Evolutionary conservation across 2,113 vertebrate genomes (phyloP).

Genomic region (Cyprinodon brontotheroides): DNA sequence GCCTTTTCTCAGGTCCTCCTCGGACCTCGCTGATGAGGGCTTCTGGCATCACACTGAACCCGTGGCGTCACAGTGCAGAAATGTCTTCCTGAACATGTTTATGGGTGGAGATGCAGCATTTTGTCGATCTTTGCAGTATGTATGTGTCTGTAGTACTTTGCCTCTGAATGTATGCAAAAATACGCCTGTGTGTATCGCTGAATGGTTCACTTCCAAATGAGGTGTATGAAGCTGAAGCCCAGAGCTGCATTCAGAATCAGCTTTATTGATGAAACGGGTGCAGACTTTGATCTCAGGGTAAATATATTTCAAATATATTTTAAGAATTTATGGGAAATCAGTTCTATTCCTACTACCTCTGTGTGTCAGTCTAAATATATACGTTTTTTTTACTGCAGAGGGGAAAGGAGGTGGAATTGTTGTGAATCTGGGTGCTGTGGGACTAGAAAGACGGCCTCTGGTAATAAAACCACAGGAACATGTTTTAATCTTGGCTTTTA

Average conservation of each 20-base stretch:
- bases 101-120: slow-evolving; percentile 28
- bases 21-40: slow-evolving; percentile 62
- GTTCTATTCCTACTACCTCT: not conserved
- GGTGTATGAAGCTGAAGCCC: not conserved
- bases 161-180: slow-evolving; percentile 38
- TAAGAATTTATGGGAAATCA: not conserved
- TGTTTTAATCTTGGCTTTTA: not conserved
- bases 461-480: too few relatives aligned
- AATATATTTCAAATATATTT: not conserved
- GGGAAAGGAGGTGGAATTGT: not conserved
- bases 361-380: too few relatives aligned
- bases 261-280: too few relatives aligned
- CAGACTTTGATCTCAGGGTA: too few relatives aligned
- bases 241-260: not conserved
- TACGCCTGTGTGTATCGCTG: not conserved
- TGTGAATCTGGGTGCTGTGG: not conserved
- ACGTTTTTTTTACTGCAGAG: too few relatives aligned
- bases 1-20: slow-evolving; percentile 55
- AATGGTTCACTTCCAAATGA: not conserved
- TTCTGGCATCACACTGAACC: slow-evolving; percentile 98
- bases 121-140: slow-evolving; percentile 47
- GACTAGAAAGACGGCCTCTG: too few relatives aligned
- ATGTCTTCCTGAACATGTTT: slow-evolving; percentile 59
- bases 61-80: slow-evolving; percentile 98
- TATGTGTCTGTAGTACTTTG: slow-evolving; percentile 54